Evolutionary conservation across 2,113 vertebrate species (phyloP).

Genomic region (Halcyon senegalensis): DNA sequence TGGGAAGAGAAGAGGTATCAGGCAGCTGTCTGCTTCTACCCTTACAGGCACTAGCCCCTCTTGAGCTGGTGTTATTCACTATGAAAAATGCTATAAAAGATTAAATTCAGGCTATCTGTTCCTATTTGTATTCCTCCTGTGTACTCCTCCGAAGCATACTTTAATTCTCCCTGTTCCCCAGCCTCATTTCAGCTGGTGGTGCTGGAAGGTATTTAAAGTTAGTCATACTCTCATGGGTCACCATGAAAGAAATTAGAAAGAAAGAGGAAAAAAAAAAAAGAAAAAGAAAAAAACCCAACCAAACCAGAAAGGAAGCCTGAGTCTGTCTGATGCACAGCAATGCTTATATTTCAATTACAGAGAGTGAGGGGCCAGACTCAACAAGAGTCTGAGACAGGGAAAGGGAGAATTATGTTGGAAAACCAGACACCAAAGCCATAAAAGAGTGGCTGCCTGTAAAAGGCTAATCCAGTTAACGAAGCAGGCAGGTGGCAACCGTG

Average conservation of each 20-base stretch:
- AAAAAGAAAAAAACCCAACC: neutral
- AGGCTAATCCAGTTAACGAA: conserved; percentile 35
- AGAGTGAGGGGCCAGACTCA: conserved; percentile 23
- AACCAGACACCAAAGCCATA: conserved; percentile 61
- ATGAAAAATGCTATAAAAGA: neutral
- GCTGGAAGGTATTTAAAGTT: conserved; percentile 58
- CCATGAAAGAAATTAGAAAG: conserved; percentile 21
- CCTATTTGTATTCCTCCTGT: conserved; percentile 32
- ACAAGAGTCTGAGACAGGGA: neutral
- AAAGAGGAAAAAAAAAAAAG: neutral
- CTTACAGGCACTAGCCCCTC: neutral
- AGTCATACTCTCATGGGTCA: neutral
- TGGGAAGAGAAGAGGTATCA: neutral
- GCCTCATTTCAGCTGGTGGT: conserved; percentile 16
- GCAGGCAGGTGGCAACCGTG: neutral
- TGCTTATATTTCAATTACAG: conserved; percentile 32
- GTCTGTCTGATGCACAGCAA: neutral
- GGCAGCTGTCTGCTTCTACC: neutral
- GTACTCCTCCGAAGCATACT: conserved; percentile 7
- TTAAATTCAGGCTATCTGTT: conserved; percentile 26
- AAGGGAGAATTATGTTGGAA: conserved; percentile 60
- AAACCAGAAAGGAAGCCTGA: neutral
- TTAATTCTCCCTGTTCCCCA: conserved; percentile 49
- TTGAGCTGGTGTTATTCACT: neutral
- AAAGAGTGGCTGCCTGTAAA: conserved; percentile 33